Percentiles rank a stretch among this genome's conserved stretches.
Conservation (phyloP, 2,113 vertebrate species). For the Ptilonorhynchus violaceus region DNA sequence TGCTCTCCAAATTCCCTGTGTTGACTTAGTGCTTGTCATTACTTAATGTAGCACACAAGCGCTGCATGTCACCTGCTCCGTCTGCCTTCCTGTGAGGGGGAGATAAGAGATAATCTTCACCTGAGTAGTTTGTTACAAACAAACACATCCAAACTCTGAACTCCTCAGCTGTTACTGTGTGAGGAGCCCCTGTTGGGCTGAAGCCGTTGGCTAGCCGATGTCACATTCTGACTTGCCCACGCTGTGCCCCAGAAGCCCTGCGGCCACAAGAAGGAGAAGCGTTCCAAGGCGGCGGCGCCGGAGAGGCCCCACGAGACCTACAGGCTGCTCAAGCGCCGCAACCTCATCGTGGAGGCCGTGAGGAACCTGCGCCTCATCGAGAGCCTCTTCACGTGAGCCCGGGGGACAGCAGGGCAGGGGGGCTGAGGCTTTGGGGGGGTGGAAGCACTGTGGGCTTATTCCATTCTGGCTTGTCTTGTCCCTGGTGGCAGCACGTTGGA, state of each 20-base stretch:
- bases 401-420: rapidly evolving
- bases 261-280: conserved; percentile 18
- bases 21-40: neutral
- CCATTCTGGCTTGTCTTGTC: neutral
- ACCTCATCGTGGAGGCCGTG: conserved; percentile 90
- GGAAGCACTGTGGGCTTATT: neutral
- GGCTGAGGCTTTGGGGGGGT: no score
- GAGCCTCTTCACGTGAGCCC: conserved; percentile 87
- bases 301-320: conserved; percentile 84
- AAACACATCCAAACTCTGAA: neutral
- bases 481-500: no score
- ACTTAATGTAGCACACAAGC: neutral
- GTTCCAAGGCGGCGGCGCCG: neutral
- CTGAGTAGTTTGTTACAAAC: neutral
- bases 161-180: neutral
- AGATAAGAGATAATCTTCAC: neutral
- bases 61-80: neutral
- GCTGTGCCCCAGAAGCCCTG: neutral
- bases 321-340: conserved; percentile 88
- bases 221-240: neutral
- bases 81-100: neutral
- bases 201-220: neutral
- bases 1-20: neutral
- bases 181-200: neutral
- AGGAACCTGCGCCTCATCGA: conserved; percentile 85